A percentile compares a stretch with the other conserved stretches of the same genome.
These are phyloP conservation scores for Penaeus japonicus DNA, from an alignment of 1,140 invertebrate genomes.

Conservation along the genomic window DNA sequence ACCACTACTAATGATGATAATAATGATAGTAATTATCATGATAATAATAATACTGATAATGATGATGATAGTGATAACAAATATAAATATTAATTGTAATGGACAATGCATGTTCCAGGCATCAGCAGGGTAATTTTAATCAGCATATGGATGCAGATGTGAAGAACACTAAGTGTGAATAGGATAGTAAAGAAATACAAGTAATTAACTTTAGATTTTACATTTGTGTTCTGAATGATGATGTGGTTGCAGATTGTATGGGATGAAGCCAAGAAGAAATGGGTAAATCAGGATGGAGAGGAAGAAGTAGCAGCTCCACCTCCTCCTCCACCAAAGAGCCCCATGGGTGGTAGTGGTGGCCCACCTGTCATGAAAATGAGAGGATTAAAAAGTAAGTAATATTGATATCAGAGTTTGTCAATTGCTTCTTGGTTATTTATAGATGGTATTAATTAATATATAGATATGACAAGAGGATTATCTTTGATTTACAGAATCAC, in stretches of 20 bases:
- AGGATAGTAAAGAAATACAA: no score
- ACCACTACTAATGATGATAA: no score
- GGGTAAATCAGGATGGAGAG: constrained; percentile 84
- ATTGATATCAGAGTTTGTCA: background rate
- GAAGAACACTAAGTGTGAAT: no score
- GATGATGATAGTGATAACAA: no score
- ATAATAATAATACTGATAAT: no score
- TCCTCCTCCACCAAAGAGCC: constrained; percentile 48
- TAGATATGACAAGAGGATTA: background rate
- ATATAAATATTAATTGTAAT: no score
- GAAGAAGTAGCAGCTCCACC: constrained; percentile 66
- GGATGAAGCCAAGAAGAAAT: constrained; percentile 83
- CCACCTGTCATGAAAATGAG: constrained; percentile 19
- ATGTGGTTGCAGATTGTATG: constrained; percentile 80
- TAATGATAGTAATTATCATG: no score
- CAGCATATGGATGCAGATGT: no score
- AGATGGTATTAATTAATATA: background rate
- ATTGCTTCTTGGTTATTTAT: background rate
- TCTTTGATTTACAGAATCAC: constrained; percentile 6
- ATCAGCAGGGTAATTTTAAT: no score
- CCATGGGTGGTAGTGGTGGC: background rate
- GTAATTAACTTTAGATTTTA: background rate
- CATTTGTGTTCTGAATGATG: background rate
- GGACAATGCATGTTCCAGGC: no score
- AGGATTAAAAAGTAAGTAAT: constrained; percentile 43